Evolutionary conservation across 1,140 invertebrate species (phyloP), one percentile per base, ranked within the genome.

Genomic region (Rhynchophorus ferrugineus): DNA sequence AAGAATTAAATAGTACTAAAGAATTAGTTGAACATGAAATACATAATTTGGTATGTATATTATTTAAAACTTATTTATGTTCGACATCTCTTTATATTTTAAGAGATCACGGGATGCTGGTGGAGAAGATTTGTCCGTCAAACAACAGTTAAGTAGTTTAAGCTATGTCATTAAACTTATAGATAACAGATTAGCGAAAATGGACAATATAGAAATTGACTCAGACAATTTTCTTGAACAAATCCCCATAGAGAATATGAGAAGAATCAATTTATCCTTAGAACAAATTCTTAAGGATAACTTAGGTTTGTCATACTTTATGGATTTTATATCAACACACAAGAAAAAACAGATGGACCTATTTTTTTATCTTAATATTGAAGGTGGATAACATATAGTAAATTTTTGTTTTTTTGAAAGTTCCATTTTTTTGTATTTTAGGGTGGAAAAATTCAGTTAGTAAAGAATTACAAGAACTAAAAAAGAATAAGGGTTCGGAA

Each of bases 91-190:
- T n/a, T n/a, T n/a, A n/a, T n/a, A n/a, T n/a, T n/a, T 61, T 66
- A 65, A 85, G 78, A 77, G 89, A 65, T 91, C 89, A 3, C 79
- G 81, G 65, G 90, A 93, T 70, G 83, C 81, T 19, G 89, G 87
- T 1, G 85, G 87, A 3, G 86, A 88, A 57, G 88, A 91, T 66
- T 68, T 85, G 20, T 75, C 80, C 22, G 83, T 94, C 20, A 91
- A 93, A 63, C 89, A 91, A 59, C 90, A 93, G 67, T 67, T 95
- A n/a, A 89, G 86, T 35, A 93, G 89, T 66, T 73, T 95, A 33
- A 73, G 83, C 44, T 95, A 89, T 73, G 77, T 95, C 1, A 77
- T 82, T 45, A 84, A 84, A 63, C 77, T 90, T 37, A 78, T 89
- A 48, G 83, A 89, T 52, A 77, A 74, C 37, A 71, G 80, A 57